These are phyloP conservation scores for Mustela nigripes DNA, from an alignment of 2,113 vertebrate genomes.

Conservation along the genomic window DNA sequence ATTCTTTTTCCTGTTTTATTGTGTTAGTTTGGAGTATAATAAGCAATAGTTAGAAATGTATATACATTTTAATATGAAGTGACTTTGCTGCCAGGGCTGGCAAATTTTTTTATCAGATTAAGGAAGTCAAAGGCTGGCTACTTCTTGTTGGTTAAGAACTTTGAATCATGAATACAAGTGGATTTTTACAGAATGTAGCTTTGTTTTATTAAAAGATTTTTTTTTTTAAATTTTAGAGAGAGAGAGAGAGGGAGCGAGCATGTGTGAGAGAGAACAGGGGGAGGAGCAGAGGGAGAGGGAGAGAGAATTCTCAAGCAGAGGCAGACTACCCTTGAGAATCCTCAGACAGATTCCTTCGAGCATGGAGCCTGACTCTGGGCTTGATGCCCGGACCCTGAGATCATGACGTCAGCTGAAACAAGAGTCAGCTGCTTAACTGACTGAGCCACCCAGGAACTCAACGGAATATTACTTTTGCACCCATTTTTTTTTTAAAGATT, in stretches of 20 bases:
- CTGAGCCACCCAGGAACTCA: not conserved
- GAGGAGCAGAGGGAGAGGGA: not conserved
- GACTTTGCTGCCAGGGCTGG: not conserved
- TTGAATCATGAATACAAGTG: not conserved
- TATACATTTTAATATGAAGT: not conserved
- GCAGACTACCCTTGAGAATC: not conserved
- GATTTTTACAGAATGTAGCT: not conserved
- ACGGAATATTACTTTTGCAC: not conserved
- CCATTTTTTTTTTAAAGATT: not conserved
- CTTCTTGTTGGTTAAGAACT: not conserved
- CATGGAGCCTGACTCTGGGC: not conserved
- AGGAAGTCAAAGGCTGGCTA: not conserved
- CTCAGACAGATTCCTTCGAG: not conserved
- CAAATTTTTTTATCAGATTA: not conserved
- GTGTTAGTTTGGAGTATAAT: not conserved
- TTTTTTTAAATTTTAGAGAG: not conserved
- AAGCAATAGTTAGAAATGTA: not conserved
- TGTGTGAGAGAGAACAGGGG: not conserved
- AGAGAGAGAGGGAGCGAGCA: not conserved
- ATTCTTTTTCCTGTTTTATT: slow-evolving; percentile 25
- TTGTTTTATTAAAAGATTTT: not conserved
- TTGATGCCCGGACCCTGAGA: not conserved
- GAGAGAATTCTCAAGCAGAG: not conserved
- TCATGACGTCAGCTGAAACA: not conserved
- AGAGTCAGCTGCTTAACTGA: not conserved